A percentile compares a stretch with the other conserved stretches of the same genome.
Conservation (phyloP, 2,797 vertebrate genomes). For the Dryobates pubescens region DNA sequence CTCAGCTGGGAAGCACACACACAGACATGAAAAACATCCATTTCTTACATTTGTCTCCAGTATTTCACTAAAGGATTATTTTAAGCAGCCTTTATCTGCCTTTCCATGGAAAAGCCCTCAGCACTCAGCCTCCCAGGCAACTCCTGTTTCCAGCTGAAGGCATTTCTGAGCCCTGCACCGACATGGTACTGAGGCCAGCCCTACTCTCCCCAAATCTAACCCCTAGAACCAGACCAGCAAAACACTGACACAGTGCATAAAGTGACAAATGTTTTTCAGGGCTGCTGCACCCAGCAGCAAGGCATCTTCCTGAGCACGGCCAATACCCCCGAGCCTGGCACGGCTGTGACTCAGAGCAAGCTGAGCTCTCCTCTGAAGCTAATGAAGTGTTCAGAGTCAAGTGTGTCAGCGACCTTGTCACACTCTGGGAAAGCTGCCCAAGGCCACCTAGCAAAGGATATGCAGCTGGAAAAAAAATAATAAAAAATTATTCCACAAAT, state of each 20-base stretch:
- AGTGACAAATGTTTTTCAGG: accelerated
- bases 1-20: not conserved
- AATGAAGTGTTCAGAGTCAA: not conserved
- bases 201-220: not conserved
- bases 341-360: not conserved
- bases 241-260: accelerated
- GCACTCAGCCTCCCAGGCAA: not conserved
- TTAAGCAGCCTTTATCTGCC: not conserved
- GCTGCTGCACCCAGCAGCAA: accelerated
- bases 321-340: accelerated
- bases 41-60: not conserved
- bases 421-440: accelerated
- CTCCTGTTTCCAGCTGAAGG: not conserved
- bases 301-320: not conserved
- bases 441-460: not conserved
- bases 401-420: accelerated
- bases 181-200: not conserved
- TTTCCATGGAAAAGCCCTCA: not conserved
- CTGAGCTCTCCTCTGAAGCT: not conserved
- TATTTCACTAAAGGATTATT: not conserved
- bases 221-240: not conserved
- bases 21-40: accelerated
- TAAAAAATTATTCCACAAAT: not conserved
- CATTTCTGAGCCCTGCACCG: accelerated
- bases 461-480: not conserved